Base-by-base conservation (phyloP, 2,797 vertebrate genomes). In the Eulemur coronatus region DNA sequence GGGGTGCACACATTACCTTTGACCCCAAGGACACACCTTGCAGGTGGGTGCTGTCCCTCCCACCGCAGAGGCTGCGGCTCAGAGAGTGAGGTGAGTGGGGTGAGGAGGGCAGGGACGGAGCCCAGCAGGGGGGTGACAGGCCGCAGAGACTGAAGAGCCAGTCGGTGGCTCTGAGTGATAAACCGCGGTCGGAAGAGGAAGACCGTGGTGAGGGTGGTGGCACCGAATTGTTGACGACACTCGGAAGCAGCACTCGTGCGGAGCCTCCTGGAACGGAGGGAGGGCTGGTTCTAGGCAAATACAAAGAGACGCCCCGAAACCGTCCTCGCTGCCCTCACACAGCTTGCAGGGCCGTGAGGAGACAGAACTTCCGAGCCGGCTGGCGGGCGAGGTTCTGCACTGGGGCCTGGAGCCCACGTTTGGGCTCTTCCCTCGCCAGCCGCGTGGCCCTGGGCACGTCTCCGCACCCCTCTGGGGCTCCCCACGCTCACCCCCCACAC, bases 191-290 rank as follows among this genome's bases (percentile, higher is more conserved):
- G 12, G 59, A 13, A 55, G 59, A 61, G 59, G 59, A 61, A 61
- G 59, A 61, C 59, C 12, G 28, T 30, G 46, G 80, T 43, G 13
- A 35, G 17, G 2, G 55, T 4, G 26, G 22, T 24, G 7, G 65
- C 61, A 15, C 61, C 30, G 20, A 1, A 2, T 17, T 18, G 18
- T 2, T 38, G 43, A 28, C 2, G 8, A 7, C 3, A 0, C 3
- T 9, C 30, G n/a, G 7, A 75, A 30, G n/a, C 52, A 9, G 52
- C 7, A 3, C 20, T 55, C 2, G 20, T 24, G 52, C 55, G 24
- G 22, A 55, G 55, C 22, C 55, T 33, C 88, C 67, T 26, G 10
- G 30, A 1, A 2, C 1, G 22, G 11, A 3, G 88, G 67, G 22
- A 69, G 35, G 24, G 26, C 9, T 38, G 0, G 28, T 35, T 50